Percentiles rank a stretch among this genome's conserved stretches.
These are phyloP conservation scores for Diorhabda sublineata DNA, from an alignment of 1,140 invertebrate species.

Conservation along the genomic window DNA sequence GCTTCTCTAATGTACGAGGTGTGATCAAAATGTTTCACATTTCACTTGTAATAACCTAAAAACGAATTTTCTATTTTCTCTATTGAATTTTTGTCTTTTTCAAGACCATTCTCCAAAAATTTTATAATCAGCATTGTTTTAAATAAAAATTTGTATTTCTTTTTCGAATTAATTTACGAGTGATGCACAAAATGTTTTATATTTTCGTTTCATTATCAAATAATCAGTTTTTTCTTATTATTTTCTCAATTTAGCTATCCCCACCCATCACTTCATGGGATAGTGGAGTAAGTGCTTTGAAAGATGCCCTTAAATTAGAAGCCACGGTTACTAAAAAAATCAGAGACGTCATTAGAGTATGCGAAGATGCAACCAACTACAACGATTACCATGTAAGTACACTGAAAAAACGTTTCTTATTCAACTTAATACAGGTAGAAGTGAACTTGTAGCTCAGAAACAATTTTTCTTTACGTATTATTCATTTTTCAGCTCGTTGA, in stretches of 20 bases:
- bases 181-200: background rate
- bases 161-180: background rate
- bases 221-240: background rate
- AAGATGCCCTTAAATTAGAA: slow-evolving; percentile 72
- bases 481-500: slow-evolving; percentile 64
- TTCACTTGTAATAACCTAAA: too few relatives aligned
- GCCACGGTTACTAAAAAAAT: slow-evolving; percentile 72
- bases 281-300: slow-evolving; percentile 63
- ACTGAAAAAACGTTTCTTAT: too few relatives aligned
- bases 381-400: slow-evolving; percentile 76
- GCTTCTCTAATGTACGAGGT: too few relatives aligned
- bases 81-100: too few relatives aligned
- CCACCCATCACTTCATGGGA: slow-evolving; percentile 53
- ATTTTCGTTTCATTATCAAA: background rate
- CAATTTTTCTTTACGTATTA: too few relatives aligned
- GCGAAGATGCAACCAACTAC: slow-evolving; percentile 54
- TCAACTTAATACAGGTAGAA: too few relatives aligned
- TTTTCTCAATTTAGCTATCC: slow-evolving; percentile 26
- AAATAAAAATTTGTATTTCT: background rate
- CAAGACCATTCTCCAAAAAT: background rate
- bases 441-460: too few relatives aligned
- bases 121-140: background rate
- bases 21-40: too few relatives aligned
- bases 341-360: slow-evolving; percentile 61
- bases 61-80: too few relatives aligned